Base-by-base conservation (phyloP, 2,888 invertebrate species). In the Standfussiana lucernea region DNA sequence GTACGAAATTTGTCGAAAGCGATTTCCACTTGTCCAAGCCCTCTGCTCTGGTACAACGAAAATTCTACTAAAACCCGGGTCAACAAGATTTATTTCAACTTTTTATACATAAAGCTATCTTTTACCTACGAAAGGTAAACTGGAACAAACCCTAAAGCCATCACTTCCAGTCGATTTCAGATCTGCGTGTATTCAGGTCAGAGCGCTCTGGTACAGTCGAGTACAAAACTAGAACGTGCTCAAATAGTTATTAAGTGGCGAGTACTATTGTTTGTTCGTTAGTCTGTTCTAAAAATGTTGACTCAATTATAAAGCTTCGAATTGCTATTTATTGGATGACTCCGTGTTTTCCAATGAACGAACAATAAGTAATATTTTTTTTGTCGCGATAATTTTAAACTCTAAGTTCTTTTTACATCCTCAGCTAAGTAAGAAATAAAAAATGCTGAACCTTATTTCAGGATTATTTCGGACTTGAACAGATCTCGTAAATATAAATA, bases 141-240 rank as follows among this genome's bases (percentile, higher is more conserved):
- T 65, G 64, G 72, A 72, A 82, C 72, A 64, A 74, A 74, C 35
- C 70, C 35, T 65, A 65, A 75, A 77, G 68, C 66, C 61, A 78
- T 80, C 75, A 37, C 77, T 86, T 86, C 82, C 85, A 86, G 85
- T 75, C 75, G 72, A 86, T 85, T 77, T 78, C 40, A 85, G 56
- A 81, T 76, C 80, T 80, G 69, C 42, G 77, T 75, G n/a, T 66
- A 87, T 87, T 64, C 70, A 80, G 87, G 87, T 85, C 80, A 86
- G 62, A 79, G 65, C 75, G 42, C 73, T 80, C 80, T 73, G 80
- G 81, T 81, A 86, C 84, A 73, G 78, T 72, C 67, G 76, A 67
- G 72, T 21, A 68, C 76, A 79, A 75, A 79, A 80, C 73, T 75
- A 65, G 83, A 68, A 68, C 71, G 75, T 66, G 65, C 62, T 75